phyloP scores from a whole-genome alignment of 2,888 invertebrate species.

The Drosophila mettleri region DNA sequence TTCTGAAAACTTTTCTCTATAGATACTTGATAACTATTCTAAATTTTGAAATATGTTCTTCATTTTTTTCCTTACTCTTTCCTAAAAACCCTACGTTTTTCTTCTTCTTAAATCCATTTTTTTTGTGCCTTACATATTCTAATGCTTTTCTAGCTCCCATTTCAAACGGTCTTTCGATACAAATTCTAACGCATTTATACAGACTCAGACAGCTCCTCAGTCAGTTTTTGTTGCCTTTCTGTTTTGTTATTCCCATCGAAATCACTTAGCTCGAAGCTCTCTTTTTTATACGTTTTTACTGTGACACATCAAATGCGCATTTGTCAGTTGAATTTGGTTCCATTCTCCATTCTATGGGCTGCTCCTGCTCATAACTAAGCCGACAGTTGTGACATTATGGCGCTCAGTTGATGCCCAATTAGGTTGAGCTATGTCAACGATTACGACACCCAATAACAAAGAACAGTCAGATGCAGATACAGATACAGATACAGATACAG shows the following conservation, averaged over 20 bases:
- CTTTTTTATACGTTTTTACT: neutral
- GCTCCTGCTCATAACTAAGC: constrained; percentile 50
- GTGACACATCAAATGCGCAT: constrained; percentile 56
- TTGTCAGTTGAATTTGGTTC: constrained; percentile 39
- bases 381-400: constrained; percentile 80
- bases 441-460: constrained; percentile 78
- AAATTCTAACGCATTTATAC: neutral
- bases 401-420: constrained; percentile 77
- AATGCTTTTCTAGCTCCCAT: neutral
- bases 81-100: no score
- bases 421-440: constrained; percentile 78
- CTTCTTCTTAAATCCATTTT: no score
- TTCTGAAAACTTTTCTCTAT: no score
- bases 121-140: no score
- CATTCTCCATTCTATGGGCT: neutral
- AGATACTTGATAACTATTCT: no score
- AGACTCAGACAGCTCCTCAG: constrained; percentile 7
- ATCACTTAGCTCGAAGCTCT: constrained; percentile 56
- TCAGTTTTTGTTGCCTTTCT: constrained; percentile 8
- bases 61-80: no score
- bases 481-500: constrained; percentile 14
- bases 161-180: neutral
- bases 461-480: constrained; percentile 43
- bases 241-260: constrained; percentile 10
- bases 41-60: no score